Conservation (phyloP, 2,113 vertebrate genomes). For the Hucho hucho region DNA sequence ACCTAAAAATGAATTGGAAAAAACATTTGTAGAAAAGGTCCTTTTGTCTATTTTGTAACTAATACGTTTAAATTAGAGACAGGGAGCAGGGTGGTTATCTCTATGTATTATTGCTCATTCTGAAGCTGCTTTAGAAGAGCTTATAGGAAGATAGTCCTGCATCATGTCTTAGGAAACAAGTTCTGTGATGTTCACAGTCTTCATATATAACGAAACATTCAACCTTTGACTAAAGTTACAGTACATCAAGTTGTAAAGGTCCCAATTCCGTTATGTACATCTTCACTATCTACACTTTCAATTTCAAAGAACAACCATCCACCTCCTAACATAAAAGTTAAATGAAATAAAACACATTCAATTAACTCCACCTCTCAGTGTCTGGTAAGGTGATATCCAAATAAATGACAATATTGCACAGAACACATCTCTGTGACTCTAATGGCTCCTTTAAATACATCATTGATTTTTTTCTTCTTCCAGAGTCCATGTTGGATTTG, state of each 20-base stretch:
- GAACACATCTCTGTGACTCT: constrained; percentile 60
- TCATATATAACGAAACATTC: constrained; percentile 37
- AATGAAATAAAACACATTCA: constrained; percentile 40
- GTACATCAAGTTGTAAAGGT: constrained; percentile 31
- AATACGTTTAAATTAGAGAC: constrained; percentile 62
- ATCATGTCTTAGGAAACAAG: constrained; percentile 61
- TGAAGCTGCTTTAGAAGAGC: constrained; percentile 66
- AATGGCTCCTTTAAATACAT: constrained; percentile 66
- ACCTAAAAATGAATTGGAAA: neutral
- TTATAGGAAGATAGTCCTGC: constrained; percentile 62
- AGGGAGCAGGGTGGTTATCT: constrained; percentile 66
- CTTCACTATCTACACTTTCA: constrained; percentile 65
- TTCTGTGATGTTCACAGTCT: constrained; percentile 47
- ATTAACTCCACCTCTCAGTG: neutral
- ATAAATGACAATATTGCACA: constrained; percentile 58
- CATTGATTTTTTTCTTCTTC: constrained; percentile 71
- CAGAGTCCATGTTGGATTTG: constrained; percentile 35
- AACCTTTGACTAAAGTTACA: constrained; percentile 53
- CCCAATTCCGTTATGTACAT: constrained; percentile 28
- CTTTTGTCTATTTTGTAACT: neutral
- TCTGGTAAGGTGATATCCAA: constrained; percentile 55
- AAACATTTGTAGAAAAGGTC: constrained; percentile 7
- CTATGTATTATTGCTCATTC: constrained; percentile 59
- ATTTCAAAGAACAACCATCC: constrained; percentile 34
- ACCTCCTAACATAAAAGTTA: constrained; percentile 12